phyloP scores from a whole-genome alignment of 2,113 vertebrate species.

The Myotis yumanensis region DNA sequence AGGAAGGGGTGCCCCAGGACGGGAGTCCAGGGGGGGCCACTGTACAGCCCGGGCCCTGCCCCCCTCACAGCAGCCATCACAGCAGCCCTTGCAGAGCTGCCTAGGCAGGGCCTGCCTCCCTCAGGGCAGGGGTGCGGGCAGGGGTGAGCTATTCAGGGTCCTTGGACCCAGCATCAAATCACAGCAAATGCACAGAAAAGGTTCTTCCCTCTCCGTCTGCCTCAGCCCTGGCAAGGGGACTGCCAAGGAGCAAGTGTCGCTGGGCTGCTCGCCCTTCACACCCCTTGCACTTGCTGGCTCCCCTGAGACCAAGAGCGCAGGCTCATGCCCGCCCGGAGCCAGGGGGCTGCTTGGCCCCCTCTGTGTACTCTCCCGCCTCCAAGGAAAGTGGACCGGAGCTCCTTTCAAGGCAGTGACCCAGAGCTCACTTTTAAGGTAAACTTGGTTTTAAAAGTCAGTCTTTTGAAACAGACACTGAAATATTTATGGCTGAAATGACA shows the following conservation, averaged over 20 bases:
- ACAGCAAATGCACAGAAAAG: accelerated
- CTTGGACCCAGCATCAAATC: neutral
- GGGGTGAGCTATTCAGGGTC: accelerated
- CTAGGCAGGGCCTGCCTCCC: accelerated
- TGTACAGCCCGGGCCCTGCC: accelerated
- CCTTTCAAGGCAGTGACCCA: neutral
- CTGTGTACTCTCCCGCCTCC: neutral
- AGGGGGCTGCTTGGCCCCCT: neutral
- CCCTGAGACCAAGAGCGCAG: neutral
- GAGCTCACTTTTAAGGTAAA: neutral
- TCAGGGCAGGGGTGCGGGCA: accelerated
- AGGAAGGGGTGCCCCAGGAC: accelerated
- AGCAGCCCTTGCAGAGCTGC: neutral
- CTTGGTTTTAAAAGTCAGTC: neutral
- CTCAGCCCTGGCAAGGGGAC: neutral
- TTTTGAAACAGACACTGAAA: neutral
- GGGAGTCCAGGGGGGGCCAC: neutral
- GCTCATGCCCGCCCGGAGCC: accelerated
- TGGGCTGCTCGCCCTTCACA: no score
- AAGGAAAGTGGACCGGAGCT: neutral
- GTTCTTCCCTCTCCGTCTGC: neutral
- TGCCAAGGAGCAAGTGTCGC: accelerated
- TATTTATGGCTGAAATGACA: neutral
- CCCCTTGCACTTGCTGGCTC: neutral
- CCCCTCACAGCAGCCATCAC: accelerated